Evolutionary conservation across 1,140 invertebrate species (phyloP).

Genomic region (Stenopsyche tienmushanensis): DNA sequence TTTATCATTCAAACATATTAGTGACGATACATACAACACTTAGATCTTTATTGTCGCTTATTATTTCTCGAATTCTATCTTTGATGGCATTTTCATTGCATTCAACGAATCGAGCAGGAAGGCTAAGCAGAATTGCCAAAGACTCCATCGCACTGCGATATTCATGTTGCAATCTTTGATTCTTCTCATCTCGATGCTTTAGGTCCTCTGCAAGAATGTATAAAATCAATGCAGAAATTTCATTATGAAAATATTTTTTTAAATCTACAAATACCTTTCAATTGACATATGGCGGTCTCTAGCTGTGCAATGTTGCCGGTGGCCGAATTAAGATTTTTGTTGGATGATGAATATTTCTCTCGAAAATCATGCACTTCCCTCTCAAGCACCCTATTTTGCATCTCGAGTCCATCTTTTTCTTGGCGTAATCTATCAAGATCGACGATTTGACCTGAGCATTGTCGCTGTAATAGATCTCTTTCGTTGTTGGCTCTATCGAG

Average conservation of each 20-base stretch:
- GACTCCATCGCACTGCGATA: conserved; percentile 66
- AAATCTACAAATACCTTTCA: conserved; percentile 59
- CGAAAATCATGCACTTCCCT: conserved; percentile 65
- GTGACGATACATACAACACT: conserved; percentile 59
- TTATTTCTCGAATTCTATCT: conserved; percentile 71
- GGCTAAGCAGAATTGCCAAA: conserved; percentile 65
- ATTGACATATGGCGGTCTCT: conserved; percentile 64
- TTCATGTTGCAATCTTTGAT: conserved; percentile 64
- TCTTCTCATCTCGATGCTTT: conserved; percentile 67
- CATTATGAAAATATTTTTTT: neutral
- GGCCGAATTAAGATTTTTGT: conserved; percentile 63
- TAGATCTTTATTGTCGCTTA: conserved; percentile 75
- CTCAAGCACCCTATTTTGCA: conserved; percentile 65
- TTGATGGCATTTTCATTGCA: conserved; percentile 73
- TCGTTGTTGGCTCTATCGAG: conserved; percentile 64
- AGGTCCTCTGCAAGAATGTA: conserved; percentile 69
- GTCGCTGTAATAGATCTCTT: conserved; percentile 69
- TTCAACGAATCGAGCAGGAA: conserved; percentile 70
- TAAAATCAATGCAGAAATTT: conserved; percentile 15
- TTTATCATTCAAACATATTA: neutral
- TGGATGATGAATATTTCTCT: conserved; percentile 64
- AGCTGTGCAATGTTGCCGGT: conserved; percentile 69
- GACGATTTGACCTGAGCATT: conserved; percentile 62
- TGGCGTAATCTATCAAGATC: conserved; percentile 68
- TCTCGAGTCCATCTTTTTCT: conserved; percentile 68